Percentiles rank a stretch among this genome's conserved stretches.
These are phyloP conservation scores for Ennomos fuscantarius DNA, from an alignment of 2,888 invertebrate species.

Conservation along the genomic window DNA sequence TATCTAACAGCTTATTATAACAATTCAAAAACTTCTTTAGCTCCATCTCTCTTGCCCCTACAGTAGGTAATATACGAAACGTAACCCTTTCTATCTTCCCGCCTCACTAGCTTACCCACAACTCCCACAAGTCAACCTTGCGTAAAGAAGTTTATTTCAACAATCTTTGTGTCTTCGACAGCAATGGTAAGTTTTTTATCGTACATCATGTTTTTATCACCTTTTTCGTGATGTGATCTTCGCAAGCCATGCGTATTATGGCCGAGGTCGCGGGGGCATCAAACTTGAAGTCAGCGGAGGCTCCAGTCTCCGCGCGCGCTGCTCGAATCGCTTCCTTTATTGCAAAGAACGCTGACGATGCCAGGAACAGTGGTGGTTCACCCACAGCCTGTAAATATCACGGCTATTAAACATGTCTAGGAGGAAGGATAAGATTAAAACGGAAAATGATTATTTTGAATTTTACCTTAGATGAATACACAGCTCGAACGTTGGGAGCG, in stretches of 20 bases:
- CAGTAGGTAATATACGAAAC: too few species aligned
- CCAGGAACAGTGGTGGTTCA: constrained; percentile 97
- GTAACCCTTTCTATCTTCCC: too few species aligned
- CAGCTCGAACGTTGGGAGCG: constrained; percentile 95
- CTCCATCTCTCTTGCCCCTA: too few species aligned
- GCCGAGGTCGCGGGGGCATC: constrained; percentile 96
- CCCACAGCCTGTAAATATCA: constrained; percentile 92
- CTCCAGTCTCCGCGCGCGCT: constrained; percentile 89
- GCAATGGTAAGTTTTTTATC: too few species aligned
- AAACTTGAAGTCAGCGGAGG: constrained; percentile 85
- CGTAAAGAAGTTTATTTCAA: too few species aligned
- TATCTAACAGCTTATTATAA: too few species aligned
- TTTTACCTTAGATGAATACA: constrained; percentile 96
- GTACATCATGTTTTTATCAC: too few species aligned
- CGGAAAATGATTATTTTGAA: neutral
- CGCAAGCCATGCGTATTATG: constrained; percentile 94
- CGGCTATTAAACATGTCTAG: neutral
- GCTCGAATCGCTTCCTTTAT: constrained; percentile 94
- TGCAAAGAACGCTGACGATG: constrained; percentile 95
- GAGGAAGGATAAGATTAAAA: neutral
- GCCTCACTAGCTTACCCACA: too few species aligned
- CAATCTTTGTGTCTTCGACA: too few species aligned
- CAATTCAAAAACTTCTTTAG: too few species aligned
- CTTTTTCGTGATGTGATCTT: constrained; percentile 92
- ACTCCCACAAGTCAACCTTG: too few species aligned